A percentile compares a stretch with the other conserved stretches of the same genome.
These are phyloP conservation scores for Lineus longissimus DNA, from an alignment of 1,140 invertebrate species.

Conservation along the genomic window DNA sequence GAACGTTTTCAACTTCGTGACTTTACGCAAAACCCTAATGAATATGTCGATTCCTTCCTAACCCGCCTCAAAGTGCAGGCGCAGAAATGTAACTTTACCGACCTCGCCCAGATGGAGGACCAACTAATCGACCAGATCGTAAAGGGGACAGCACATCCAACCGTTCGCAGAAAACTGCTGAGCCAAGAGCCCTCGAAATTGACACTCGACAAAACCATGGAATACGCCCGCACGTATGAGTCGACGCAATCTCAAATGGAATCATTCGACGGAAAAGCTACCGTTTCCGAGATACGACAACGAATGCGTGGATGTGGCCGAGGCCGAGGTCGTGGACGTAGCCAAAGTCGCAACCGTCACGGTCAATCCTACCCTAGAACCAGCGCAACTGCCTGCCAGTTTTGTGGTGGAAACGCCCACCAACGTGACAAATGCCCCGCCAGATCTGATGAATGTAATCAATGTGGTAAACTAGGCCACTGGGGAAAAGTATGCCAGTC, in stretches of 20 bases:
- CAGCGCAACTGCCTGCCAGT: neutral
- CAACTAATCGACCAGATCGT: neutral
- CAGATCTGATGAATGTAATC: neutral
- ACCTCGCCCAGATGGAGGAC: neutral
- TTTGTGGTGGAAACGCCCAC: neutral
- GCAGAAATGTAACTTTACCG: neutral
- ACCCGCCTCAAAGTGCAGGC: neutral
- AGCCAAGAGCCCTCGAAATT: slow-evolving; percentile 9
- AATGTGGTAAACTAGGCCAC: neutral
- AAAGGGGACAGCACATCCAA: neutral
- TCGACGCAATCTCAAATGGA: slow-evolving; percentile 2
- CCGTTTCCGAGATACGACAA: slow-evolving; percentile 3
- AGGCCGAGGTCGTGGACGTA: neutral
- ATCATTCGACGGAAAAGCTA: too few species aligned
- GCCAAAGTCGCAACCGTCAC: neutral
- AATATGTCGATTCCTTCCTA: neutral
- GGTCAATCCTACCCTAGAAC: neutral
- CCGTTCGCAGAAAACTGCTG: slow-evolving; percentile 2
- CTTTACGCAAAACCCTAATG: neutral
- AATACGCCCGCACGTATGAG: slow-evolving; percentile 5
- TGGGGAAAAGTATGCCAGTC: neutral
- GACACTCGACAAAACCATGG: slow-evolving; percentile 15
- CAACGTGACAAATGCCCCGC: neutral
- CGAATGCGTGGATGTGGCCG: neutral
- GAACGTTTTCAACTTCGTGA: neutral